Percentiles rank a stretch among this genome's conserved stretches.
phyloP scores from a whole-genome alignment of 2,113 vertebrate genomes.

The Ramphastos sulfuratus region DNA sequence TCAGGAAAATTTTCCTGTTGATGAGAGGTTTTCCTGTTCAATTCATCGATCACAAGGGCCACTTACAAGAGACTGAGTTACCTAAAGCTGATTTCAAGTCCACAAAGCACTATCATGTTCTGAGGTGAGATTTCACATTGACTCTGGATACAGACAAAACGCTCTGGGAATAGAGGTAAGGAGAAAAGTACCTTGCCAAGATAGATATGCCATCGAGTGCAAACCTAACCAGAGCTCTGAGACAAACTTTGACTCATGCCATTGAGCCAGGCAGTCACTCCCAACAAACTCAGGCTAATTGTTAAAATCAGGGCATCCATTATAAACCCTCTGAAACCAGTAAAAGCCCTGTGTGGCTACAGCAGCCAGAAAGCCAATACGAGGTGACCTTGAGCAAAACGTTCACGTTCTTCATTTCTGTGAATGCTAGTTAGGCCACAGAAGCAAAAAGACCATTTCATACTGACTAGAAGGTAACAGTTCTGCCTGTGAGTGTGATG shows the following conservation, averaged over 20 bases:
- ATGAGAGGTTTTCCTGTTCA: constrained; percentile 37
- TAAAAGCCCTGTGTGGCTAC: neutral
- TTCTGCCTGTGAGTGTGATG: neutral
- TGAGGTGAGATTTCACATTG: neutral
- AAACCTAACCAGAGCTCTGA: neutral
- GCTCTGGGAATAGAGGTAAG: neutral
- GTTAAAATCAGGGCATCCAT: neutral
- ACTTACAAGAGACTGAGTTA: constrained; percentile 34
- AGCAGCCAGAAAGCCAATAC: neutral
- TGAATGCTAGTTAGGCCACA: neutral
- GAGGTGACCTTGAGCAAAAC: neutral
- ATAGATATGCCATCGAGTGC: neutral
- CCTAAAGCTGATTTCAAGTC: constrained; percentile 42
- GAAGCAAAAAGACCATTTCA: neutral
- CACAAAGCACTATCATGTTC: neutral
- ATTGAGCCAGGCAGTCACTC: neutral
- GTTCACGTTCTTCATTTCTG: neutral
- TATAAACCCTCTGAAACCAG: neutral
- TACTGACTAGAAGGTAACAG: neutral
- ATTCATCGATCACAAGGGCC: constrained; percentile 43
- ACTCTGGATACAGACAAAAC: neutral
- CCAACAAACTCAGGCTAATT: neutral
- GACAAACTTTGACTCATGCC: neutral
- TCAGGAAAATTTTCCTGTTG: constrained; percentile 20
- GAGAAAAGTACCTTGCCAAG: neutral